A percentile compares a stretch with the other conserved stretches of the same genome.
phyloP scores from a whole-genome alignment of 2,113 vertebrate species.

The Calypte anna region DNA sequence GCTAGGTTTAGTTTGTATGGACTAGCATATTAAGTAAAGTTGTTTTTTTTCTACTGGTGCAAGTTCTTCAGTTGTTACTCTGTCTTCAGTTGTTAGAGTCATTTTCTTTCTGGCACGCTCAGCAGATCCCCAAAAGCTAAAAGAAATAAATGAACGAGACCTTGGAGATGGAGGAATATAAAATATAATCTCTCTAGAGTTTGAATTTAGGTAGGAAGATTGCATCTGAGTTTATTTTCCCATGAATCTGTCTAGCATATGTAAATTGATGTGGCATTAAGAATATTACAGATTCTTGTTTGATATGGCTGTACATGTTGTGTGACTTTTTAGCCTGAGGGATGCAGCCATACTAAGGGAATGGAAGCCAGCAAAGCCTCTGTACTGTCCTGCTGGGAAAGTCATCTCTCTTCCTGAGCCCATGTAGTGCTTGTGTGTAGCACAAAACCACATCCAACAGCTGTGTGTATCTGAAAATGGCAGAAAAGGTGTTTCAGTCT shows the following conservation, averaged over 20 bases:
- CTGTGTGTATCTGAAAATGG: background rate
- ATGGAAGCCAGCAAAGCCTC: background rate
- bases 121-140: background rate
- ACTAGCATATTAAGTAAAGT: background rate
- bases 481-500: background rate
- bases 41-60: background rate
- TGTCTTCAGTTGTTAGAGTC: background rate
- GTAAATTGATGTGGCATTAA: background rate
- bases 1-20: background rate
- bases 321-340: background rate
- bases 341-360: background rate
- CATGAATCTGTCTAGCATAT: background rate
- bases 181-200: background rate
- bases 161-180: background rate
- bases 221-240: background rate
- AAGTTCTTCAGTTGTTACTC: background rate
- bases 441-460: background rate
- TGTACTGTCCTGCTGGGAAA: background rate
- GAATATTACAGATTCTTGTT: background rate
- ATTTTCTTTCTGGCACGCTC: background rate
- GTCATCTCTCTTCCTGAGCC: background rate
- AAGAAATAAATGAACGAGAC: background rate
- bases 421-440: background rate
- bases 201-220: background rate
- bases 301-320: background rate